phyloP scores from a whole-genome alignment of 2,113 vertebrate species.

The Dromaius novaehollandiae region DNA sequence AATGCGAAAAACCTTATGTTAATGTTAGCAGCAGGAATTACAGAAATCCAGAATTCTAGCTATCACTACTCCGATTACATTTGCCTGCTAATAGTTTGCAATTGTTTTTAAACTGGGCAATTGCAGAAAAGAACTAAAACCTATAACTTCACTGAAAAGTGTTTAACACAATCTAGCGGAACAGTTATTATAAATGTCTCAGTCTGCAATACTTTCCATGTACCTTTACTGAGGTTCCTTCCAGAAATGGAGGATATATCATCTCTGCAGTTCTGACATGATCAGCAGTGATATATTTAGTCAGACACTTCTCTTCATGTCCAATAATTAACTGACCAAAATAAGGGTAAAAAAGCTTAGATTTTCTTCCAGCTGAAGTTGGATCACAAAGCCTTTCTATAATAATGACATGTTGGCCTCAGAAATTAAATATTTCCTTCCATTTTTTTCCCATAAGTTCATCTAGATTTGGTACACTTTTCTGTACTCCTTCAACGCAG shows the following conservation, averaged over 20 bases:
- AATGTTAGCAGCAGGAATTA: background rate
- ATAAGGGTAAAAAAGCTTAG: background rate
- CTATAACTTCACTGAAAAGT: background rate
- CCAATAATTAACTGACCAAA: background rate
- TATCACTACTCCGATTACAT: background rate
- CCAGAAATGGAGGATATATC: background rate
- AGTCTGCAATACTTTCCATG: background rate
- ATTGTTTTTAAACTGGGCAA: background rate
- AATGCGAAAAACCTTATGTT: background rate
- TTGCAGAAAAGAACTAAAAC: background rate
- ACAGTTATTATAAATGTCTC: background rate
- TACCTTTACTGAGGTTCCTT: background rate
- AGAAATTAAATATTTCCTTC: background rate
- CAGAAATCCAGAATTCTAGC: background rate
- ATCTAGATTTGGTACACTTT: background rate
- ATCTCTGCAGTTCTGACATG: background rate
- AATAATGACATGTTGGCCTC: background rate
- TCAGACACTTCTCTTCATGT: background rate
- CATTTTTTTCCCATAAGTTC: background rate
- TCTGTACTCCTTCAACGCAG: background rate
- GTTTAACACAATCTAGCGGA: background rate
- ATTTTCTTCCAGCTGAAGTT: background rate
- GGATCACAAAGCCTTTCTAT: background rate
- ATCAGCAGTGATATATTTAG: background rate
- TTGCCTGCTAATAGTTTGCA: background rate